A percentile compares a stretch with the other conserved stretches of the same genome.
Evolutionary conservation across 2,797 vertebrate species (phyloP).

Genomic region (Otolemur crassicaudatus): DNA sequence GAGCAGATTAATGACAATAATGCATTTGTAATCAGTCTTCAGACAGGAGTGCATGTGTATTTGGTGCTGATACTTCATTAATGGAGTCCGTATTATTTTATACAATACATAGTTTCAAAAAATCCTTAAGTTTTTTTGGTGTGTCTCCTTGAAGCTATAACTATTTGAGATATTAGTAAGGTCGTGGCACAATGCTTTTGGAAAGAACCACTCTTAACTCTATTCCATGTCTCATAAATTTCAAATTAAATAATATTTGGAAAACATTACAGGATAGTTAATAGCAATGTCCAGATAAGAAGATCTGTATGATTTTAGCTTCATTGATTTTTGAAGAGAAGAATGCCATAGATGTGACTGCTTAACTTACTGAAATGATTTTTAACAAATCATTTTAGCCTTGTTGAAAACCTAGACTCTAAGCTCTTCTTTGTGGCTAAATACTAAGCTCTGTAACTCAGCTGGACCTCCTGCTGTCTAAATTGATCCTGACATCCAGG

Average conservation of each 20-base stretch:
- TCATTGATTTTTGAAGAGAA: conserved; percentile 51
- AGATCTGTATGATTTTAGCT: conserved; percentile 19
- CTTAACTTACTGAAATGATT: conserved; percentile 39
- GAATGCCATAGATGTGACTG: neutral
- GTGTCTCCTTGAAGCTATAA: neutral
- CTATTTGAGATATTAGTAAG: conserved; percentile 13
- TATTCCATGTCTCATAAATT: conserved; percentile 38
- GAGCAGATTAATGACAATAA: conserved; percentile 15
- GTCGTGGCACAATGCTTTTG: neutral
- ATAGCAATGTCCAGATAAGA: conserved; percentile 52
- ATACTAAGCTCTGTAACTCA: conserved; percentile 49
- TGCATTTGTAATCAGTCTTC: conserved; percentile 37
- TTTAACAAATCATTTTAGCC: conserved; percentile 18
- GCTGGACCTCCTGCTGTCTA: conserved; percentile 52
- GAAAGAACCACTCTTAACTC: neutral
- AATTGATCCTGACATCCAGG: conserved; percentile 63
- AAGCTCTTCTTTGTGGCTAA: conserved; percentile 57
- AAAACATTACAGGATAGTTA: conserved; percentile 18
- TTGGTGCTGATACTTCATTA: conserved; percentile 16
- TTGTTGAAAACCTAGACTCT: conserved; percentile 17
- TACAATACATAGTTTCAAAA: conserved; percentile 32
- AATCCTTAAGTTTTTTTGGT: neutral
- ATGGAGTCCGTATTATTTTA: conserved; percentile 49
- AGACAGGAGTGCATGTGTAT: neutral
- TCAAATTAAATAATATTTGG: conserved; percentile 43